Conservation (phyloP, 2,113 vertebrate species). For the human region GRCh38 chr5:17219501-17220000, state of each 20-base stretch:
- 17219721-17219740: constrained; percentile 48
- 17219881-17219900: background rate
- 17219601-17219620: constrained; percentile 38
- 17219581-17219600: constrained; percentile 27
- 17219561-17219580: constrained; percentile 6
- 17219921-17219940: background rate
- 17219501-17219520: background rate
- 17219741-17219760: constrained; percentile 54
- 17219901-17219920: background rate
- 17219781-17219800: constrained; percentile 29
- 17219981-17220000: background rate
- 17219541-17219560: background rate
- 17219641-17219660: constrained; percentile 28
- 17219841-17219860: background rate
- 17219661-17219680: background rate
- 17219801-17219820: background rate
- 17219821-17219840: background rate
- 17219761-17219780: background rate
- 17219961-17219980: background rate
- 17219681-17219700: constrained; percentile 48
- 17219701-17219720: constrained; percentile 73
- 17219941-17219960: constrained; percentile 17
- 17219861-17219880: background rate
- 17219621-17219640: background rate
- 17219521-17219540: constrained; percentile 42